Evolutionary conservation across 1,140 invertebrate species (phyloP).

Genomic region (Mya arenaria): DNA sequence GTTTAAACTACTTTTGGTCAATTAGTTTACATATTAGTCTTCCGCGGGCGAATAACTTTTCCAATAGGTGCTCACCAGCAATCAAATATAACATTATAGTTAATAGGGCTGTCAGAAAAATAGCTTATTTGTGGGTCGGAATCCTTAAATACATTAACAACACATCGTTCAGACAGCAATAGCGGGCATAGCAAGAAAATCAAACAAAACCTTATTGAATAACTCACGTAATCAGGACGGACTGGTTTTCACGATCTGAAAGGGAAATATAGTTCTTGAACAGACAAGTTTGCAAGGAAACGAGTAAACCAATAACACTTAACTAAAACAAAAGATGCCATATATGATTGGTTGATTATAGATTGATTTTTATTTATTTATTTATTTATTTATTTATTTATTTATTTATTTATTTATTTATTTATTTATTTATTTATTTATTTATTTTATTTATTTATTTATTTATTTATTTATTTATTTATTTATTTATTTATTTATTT

Average conservation of each 20-base stretch:
- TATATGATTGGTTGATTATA: neutral
- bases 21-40: no score
- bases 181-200: neutral
- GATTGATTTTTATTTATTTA: neutral
- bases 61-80: no score
- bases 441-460: neutral
- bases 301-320: neutral
- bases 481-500: neutral
- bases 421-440: neutral
- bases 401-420: neutral
- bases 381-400: neutral
- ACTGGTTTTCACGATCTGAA: constrained; percentile 77
- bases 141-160: neutral
- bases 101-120: no score
- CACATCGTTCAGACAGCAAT: neutral
- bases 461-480: neutral
- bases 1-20: no score
- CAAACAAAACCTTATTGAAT: neutral
- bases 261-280: neutral
- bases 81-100: no score
- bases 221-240: constrained; percentile 84
- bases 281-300: neutral
- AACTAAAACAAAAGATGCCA: neutral
- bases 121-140: neutral
- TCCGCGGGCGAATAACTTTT: no score